These are phyloP conservation scores for Glaucidium brasilianum DNA, from an alignment of 2,113 vertebrate genomes.

Conservation along the genomic window DNA sequence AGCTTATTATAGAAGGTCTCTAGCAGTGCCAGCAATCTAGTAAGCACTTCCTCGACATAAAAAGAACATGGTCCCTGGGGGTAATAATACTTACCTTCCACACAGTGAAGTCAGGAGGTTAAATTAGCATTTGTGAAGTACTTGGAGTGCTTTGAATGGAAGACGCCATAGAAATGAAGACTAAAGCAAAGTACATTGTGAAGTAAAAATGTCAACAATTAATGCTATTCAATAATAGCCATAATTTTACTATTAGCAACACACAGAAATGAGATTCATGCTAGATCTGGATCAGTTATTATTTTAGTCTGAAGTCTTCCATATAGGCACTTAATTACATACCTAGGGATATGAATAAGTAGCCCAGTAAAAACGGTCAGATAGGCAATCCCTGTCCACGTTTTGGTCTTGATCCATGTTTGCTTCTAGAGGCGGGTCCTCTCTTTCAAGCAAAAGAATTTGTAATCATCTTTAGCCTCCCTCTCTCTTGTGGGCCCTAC, in stretches of 20 bases:
- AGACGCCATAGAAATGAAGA: background rate
- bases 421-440: background rate
- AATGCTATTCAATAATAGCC: background rate
- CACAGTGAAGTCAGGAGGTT: background rate
- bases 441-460: background rate
- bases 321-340: background rate
- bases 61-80: background rate
- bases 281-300: background rate
- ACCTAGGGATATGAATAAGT: background rate
- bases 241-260: constrained; percentile 8
- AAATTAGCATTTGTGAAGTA: constrained; percentile 1
- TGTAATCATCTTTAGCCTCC: background rate
- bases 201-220: background rate
- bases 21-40: background rate
- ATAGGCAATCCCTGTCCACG: background rate
- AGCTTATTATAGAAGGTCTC: background rate
- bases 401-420: background rate
- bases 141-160: background rate
- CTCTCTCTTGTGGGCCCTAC: background rate
- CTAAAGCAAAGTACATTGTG: background rate
- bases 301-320: background rate
- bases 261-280: background rate
- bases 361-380: background rate
- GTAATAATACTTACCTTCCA: background rate
- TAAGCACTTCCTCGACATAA: background rate